Percentiles rank a stretch among this genome's conserved stretches.
phyloP scores from a whole-genome alignment of 2,888 invertebrate genomes.

The Harpalus rufipes region DNA sequence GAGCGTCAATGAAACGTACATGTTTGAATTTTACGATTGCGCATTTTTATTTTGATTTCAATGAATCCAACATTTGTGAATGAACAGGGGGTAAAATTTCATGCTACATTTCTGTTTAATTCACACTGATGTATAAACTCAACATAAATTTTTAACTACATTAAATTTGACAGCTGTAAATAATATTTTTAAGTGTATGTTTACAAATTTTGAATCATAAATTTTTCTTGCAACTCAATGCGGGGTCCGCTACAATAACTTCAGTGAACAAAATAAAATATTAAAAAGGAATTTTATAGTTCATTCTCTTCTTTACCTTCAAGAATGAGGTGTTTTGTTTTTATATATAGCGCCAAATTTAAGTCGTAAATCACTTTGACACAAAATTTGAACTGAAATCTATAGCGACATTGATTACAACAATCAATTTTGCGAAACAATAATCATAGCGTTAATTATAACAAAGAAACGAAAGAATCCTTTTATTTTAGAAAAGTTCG shows the following conservation, averaged over 20 bases:
- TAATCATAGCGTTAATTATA: too few relatives aligned
- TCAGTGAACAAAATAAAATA: conserved; percentile 25
- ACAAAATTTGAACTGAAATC: neutral
- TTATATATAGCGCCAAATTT: conserved; percentile 15
- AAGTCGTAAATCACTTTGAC: conserved; percentile 23
- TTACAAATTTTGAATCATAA: conserved; percentile 49
- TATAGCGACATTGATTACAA: neutral
- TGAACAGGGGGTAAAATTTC: conserved; percentile 29
- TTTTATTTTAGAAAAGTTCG: too few relatives aligned
- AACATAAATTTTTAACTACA: conserved; percentile 45
- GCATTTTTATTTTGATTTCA: conserved; percentile 16
- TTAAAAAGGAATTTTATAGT: conserved; percentile 35
- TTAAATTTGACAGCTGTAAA: conserved; percentile 49
- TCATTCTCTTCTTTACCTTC: conserved; percentile 38
- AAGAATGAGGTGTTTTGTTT: conserved; percentile 15
- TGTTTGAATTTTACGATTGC: neutral
- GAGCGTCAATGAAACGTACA: neutral
- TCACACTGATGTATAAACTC: conserved; percentile 44
- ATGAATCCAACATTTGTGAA: conserved; percentile 23
- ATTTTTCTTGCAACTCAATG: conserved; percentile 54
- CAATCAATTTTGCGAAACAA: neutral
- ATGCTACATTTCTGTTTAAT: conserved; percentile 34
- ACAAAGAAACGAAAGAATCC: too few relatives aligned
- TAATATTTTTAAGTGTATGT: conserved; percentile 52
- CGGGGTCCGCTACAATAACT: conserved; percentile 27